A percentile compares a stretch with the other conserved stretches of the same genome.
Evolutionary conservation across 1,140 invertebrate genomes (phyloP).

Genomic region (Zaprionus africanus): DNA sequence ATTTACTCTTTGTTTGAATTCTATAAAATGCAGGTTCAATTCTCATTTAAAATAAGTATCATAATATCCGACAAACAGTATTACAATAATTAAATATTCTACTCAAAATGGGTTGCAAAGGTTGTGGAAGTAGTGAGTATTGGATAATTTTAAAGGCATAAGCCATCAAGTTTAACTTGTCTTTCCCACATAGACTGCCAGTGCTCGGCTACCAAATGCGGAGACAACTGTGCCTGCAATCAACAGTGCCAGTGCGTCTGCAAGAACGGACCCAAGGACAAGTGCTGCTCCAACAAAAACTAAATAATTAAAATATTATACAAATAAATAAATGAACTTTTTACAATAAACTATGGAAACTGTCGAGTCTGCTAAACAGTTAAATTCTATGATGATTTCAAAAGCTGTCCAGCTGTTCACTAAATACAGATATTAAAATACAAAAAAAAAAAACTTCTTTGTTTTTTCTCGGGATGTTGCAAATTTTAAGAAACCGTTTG

Average conservation of each 20-base stretch:
- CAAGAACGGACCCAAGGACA: slow-evolving; percentile 71
- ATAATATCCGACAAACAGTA: slow-evolving; percentile 2
- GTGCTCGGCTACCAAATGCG: slow-evolving; percentile 67
- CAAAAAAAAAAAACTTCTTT: too few species aligned
- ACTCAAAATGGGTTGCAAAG: slow-evolving; percentile 67
- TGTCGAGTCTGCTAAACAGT: too few species aligned
- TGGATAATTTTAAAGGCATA: background rate
- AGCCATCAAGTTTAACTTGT: background rate
- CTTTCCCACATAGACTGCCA: slow-evolving; percentile 54
- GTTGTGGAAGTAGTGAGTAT: slow-evolving; percentile 66
- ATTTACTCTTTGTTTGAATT: background rate
- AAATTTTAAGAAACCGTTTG: too few species aligned
- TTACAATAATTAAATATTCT: background rate
- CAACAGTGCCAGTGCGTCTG: slow-evolving; percentile 66
- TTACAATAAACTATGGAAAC: too few species aligned
- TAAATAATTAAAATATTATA: slow-evolving; percentile 7
- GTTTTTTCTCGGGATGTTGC: too few species aligned
- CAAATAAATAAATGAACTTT: too few species aligned
- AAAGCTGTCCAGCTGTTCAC: too few species aligned
- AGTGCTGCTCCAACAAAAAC: slow-evolving; percentile 64
- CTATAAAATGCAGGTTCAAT: slow-evolving; percentile 45
- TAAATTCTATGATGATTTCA: too few species aligned
- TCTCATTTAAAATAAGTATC: background rate
- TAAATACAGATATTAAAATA: too few species aligned
- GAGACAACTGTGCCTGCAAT: slow-evolving; percentile 71